Conservation (phyloP, 2,797 vertebrate genomes). For the Syngnathus acus region DNA sequence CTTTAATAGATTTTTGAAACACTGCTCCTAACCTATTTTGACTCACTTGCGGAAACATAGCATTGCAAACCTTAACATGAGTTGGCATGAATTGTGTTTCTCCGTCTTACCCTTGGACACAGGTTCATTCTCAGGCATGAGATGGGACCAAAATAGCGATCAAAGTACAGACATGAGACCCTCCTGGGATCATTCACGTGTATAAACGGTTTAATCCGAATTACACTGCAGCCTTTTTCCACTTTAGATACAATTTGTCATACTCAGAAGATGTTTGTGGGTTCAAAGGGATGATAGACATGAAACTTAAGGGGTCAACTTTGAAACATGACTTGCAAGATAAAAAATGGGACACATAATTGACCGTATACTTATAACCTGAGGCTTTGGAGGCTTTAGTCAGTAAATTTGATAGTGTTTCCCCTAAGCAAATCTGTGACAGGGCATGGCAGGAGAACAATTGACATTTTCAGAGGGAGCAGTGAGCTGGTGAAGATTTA, state of each 20-base stretch:
- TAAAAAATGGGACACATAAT: no score
- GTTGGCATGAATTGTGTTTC: not conserved
- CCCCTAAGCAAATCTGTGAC: constrained; percentile 29
- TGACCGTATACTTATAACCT: not conserved
- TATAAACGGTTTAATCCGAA: constrained; percentile 40
- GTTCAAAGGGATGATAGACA: no score
- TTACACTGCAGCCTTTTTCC: constrained; percentile 2
- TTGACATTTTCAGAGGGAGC: constrained; percentile 36
- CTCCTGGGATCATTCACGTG: constrained; percentile 47
- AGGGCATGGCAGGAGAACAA: constrained; percentile 23
- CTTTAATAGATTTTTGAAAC: not conserved
- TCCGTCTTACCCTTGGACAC: not conserved
- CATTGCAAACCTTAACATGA: not conserved
- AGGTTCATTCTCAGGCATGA: constrained; percentile 21
- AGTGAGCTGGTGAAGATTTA: constrained; percentile 44
- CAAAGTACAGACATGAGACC: constrained; percentile 39
- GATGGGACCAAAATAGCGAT: constrained; percentile 29
- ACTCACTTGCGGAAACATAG: not conserved
- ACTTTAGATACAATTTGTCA: not conserved
- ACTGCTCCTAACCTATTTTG: not conserved
- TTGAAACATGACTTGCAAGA: no score
- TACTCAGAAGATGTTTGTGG: no score
- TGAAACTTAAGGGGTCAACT: no score
- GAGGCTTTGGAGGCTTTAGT: constrained; percentile 17
- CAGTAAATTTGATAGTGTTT: constrained; percentile 30